These are phyloP conservation scores for Dromococcyx pavoninus DNA, from an alignment of 2,797 vertebrate species.

Conservation along the genomic window DNA sequence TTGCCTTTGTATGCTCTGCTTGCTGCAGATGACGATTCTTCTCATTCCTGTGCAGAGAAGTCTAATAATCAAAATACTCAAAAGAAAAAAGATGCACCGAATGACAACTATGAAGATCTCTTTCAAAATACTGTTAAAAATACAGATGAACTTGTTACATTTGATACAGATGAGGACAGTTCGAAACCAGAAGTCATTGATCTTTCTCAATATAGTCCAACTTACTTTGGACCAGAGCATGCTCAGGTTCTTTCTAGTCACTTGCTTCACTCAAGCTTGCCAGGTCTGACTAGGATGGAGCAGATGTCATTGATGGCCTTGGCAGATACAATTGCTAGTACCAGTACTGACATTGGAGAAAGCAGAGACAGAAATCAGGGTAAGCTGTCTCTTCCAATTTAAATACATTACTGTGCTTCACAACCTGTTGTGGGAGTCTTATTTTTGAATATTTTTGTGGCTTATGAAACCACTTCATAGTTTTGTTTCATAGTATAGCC, in stretches of 20 bases:
- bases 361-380: slow-evolving; percentile 89
- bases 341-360: slow-evolving; percentile 92
- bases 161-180: slow-evolving; percentile 83
- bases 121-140: slow-evolving; percentile 81
- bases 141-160: slow-evolving; percentile 76
- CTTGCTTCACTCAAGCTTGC: slow-evolving; percentile 94
- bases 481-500: neutral
- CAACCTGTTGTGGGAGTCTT: neutral
- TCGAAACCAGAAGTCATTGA: slow-evolving; percentile 87
- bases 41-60: slow-evolving; percentile 79
- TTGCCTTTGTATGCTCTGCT: slow-evolving; percentile 93
- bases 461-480: neutral
- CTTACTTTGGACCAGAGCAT: slow-evolving; percentile 94
- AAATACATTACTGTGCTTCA: neutral
- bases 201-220: slow-evolving; percentile 92
- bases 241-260: slow-evolving; percentile 93
- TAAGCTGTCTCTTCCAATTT: slow-evolving; percentile 39
- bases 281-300: slow-evolving; percentile 94
- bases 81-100: slow-evolving; percentile 79
- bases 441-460: neutral
- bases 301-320: slow-evolving; percentile 98
- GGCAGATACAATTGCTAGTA: slow-evolving; percentile 95
- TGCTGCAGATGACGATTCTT: slow-evolving; percentile 89
- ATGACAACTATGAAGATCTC: slow-evolving; percentile 89
- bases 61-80: slow-evolving; percentile 71